Conservation (phyloP, 2,797 vertebrate genomes). For the Siniperca obscura region DNA sequence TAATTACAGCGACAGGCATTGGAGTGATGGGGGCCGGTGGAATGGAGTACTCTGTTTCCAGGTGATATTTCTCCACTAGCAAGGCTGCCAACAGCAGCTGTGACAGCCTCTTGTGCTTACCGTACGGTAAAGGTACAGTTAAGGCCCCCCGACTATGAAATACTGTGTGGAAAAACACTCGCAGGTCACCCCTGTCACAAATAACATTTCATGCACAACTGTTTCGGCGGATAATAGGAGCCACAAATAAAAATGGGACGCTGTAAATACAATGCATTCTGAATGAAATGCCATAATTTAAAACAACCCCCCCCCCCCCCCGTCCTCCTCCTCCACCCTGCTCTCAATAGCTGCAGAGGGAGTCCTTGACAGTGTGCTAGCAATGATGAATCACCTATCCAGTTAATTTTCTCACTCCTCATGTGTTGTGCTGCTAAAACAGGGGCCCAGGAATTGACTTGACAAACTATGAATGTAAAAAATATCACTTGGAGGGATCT, state of each 20-base stretch:
- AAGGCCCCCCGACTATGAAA: constrained; percentile 85
- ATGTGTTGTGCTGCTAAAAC: constrained; percentile 99
- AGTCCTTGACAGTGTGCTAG: constrained; percentile 99
- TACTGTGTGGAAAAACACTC: constrained; percentile 96
- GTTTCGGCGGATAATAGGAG: constrained; percentile 99
- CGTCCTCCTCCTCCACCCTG: constrained; percentile 80
- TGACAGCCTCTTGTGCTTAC: constrained; percentile 93
- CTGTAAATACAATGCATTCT: constrained; percentile 99
- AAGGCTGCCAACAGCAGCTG: constrained; percentile 99
- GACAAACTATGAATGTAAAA: constrained; percentile 93
- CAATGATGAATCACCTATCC: constrained; percentile 99
- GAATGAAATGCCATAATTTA: constrained; percentile 99
- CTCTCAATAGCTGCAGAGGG: constrained; percentile 94
- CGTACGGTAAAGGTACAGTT: constrained; percentile 76
- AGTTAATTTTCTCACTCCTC: constrained; percentile 99
- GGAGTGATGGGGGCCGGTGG: constrained; percentile 95
- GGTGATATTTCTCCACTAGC: constrained; percentile 97
- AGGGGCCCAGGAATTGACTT: constrained; percentile 98
- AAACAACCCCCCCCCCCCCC: constrained; percentile 83
- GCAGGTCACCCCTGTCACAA: constrained; percentile 99
- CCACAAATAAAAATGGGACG: constrained; percentile 99
- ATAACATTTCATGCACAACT: constrained; percentile 99
- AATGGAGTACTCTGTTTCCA: constrained; percentile 97
- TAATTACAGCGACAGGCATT: constrained; percentile 99
- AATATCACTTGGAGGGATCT: constrained; percentile 91